A percentile compares a stretch with the other conserved stretches of the same genome.
These are phyloP conservation scores for Drosophila gunungcola DNA, from an alignment of 1,140 invertebrate species.

Conservation along the genomic window DNA sequence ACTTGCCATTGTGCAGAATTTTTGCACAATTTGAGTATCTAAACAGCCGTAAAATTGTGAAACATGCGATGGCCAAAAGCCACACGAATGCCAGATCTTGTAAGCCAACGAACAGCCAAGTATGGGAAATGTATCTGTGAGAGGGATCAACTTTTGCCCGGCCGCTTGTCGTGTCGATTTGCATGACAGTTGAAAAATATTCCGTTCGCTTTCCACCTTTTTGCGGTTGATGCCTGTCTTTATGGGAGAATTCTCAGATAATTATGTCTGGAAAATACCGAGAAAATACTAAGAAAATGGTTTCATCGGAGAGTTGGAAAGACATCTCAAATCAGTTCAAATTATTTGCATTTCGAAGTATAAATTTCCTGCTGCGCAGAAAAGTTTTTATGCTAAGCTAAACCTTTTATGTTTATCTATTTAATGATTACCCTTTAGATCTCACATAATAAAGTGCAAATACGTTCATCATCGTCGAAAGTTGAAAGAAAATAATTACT, in stretches of 20 bases:
- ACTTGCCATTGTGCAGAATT: constrained; percentile 32
- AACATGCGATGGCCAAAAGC: constrained; percentile 68
- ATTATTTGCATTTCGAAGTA: constrained; percentile 2
- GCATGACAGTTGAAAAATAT: constrained; percentile 48
- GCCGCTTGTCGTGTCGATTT: constrained; percentile 40
- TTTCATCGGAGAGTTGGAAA: constrained; percentile 12
- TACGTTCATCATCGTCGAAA: constrained; percentile 30
- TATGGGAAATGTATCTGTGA: constrained; percentile 35
- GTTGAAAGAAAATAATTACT: constrained; percentile 56
- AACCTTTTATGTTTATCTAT: too few species aligned
- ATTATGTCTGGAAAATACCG: constrained; percentile 25
- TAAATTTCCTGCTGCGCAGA: constrained; percentile 1
- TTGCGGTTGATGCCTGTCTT: constrained; percentile 32
- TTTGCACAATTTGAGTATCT: constrained; percentile 69
- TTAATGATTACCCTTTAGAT: too few species aligned
- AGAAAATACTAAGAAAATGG: constrained; percentile 22
- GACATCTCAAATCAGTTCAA: background rate
- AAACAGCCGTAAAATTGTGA: constrained; percentile 74
- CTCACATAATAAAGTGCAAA: constrained; percentile 25
- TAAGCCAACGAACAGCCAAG: constrained; percentile 22
- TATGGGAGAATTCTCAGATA: constrained; percentile 35
- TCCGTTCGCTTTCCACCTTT: constrained; percentile 32
- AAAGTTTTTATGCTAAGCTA: constrained; percentile 4
- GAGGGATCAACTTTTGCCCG: constrained; percentile 36
- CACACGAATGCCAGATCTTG: constrained; percentile 53